Conservation (phyloP, 2,797 vertebrate genomes). For the Leptoclinus maculatus region DNA sequence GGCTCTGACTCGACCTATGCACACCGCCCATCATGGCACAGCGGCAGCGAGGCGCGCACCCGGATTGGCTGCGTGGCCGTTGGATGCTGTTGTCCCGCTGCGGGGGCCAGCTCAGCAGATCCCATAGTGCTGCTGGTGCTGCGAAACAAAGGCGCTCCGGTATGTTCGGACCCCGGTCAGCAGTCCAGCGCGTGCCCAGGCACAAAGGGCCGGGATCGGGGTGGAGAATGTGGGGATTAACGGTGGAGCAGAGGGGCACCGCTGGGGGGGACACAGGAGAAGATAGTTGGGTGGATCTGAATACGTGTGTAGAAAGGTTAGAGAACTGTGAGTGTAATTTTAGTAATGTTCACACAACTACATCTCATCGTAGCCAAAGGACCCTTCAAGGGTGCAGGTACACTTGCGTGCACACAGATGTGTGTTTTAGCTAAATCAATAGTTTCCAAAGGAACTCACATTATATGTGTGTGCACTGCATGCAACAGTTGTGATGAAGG, state of each 20-base stretch:
- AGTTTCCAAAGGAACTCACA: background rate
- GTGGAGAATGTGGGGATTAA: slow-evolving; percentile 81
- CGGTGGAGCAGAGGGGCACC: slow-evolving; percentile 44
- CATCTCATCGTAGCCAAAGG: background rate
- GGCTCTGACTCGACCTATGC: background rate
- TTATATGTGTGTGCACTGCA: background rate
- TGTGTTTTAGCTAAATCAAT: background rate
- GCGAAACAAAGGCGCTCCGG: slow-evolving; percentile 76
- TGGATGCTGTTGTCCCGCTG: slow-evolving; percentile 55
- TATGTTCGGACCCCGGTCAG: slow-evolving; percentile 83
- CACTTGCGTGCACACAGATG: background rate
- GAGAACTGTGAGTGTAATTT: background rate
- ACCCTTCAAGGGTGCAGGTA: background rate
- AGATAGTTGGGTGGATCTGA: slow-evolving; percentile 6
- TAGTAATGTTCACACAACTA: background rate
- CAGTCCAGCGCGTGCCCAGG: slow-evolving; percentile 70
- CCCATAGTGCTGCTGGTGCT: slow-evolving; percentile 63
- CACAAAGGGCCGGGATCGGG: slow-evolving; percentile 76
- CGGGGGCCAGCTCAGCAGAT: slow-evolving; percentile 83
- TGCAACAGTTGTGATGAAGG: background rate
- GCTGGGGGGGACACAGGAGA: background rate
- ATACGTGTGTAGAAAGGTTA: slow-evolving; percentile 9
- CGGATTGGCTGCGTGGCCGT: slow-evolving; percentile 7
- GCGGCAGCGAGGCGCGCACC: slow-evolving; percentile 42
- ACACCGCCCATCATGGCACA: background rate